These are phyloP conservation scores for Chymomyza fuscimana DNA, from an alignment of 2,888 invertebrate genomes.

Conservation along the genomic window DNA sequence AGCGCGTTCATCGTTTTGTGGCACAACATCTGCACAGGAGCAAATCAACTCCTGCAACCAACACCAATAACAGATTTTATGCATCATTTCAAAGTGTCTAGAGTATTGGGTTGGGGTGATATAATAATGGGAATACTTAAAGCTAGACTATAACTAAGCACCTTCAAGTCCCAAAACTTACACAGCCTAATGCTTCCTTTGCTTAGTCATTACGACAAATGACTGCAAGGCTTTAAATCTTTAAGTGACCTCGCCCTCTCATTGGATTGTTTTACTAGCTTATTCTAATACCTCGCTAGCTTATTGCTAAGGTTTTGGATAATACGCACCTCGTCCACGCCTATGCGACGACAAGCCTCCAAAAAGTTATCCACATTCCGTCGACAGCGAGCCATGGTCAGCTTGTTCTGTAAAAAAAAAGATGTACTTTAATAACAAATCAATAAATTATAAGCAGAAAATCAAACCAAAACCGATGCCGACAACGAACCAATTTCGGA, in stretches of 20 bases:
- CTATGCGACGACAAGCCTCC: constrained; percentile 95
- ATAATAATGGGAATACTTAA: constrained; percentile 35
- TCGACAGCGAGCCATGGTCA: constrained; percentile 96
- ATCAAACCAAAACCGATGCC: neutral
- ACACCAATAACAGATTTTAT: constrained; percentile 81
- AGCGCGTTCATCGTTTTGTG: constrained; percentile 70
- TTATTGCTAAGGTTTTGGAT: constrained; percentile 36
- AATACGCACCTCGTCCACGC: constrained; percentile 93
- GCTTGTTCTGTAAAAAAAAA: constrained; percentile 88
- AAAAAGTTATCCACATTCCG: constrained; percentile 97
- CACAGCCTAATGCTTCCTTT: no score
- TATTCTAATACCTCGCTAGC: neutral
- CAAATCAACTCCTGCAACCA: constrained; percentile 85
- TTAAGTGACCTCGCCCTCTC: neutral
- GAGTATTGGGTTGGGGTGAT: constrained; percentile 16
- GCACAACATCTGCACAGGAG: constrained; percentile 83
- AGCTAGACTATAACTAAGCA: constrained; percentile 33
- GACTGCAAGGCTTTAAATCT: neutral
- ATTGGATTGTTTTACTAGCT: neutral
- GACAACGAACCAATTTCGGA: neutral
- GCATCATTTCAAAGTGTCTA: constrained; percentile 60
- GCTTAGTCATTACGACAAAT: no score
- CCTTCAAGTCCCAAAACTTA: neutral
- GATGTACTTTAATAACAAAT: neutral
- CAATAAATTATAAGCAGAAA: neutral